Base-by-base conservation (phyloP, 2,113 vertebrate species). In the Guaruba guarouba region DNA sequence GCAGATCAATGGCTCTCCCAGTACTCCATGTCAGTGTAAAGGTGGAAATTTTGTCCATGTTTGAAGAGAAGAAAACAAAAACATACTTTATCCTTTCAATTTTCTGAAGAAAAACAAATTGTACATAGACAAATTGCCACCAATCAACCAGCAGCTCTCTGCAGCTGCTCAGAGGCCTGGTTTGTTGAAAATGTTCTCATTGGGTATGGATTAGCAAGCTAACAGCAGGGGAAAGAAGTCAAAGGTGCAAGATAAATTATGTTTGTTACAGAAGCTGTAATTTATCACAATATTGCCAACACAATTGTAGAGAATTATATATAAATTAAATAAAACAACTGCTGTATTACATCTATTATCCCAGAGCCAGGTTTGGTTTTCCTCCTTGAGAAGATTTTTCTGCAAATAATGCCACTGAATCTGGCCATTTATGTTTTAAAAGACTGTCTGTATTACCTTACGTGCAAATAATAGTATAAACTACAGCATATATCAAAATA, bases 241-340 rank as follows among this genome's bases (percentile, higher is more conserved):
- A 92, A 86, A 86, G 62, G n/a, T 59, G 24, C 55, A 85, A 68
- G 62, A 77, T 64, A 90, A 90, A 88, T 78, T 41, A 7, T 8
- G 31, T 86, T 93, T 88, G 37, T 73, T 90, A 71, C 41, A 79
- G 63, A 81, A 52, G 33, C 70, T 82, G 63, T 69, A 85, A 88
- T 93, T 82, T 90, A 80, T 90, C 51, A 41, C 43, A 88, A 68
- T 77, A 95, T 61, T 94, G 73, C 24, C 44, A 83, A 66, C 35
- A 67, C 24, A 86, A 66, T n/a, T 86, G 46, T 41, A 66, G 41
- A 75, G 20, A 92, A 75, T 82, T 70, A 75, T 37, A 86, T 55
- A 79, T 62, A 91, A 84, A 95, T 86, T 78, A 66, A 93, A 86
- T 92, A 82, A 76, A 92, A 89, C 31, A 70, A 92, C 55, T 69